Percentiles rank a stretch among this genome's conserved stretches.
phyloP scores from a whole-genome alignment of 2,888 invertebrate genomes.

The Pemphredon lugubris region DNA sequence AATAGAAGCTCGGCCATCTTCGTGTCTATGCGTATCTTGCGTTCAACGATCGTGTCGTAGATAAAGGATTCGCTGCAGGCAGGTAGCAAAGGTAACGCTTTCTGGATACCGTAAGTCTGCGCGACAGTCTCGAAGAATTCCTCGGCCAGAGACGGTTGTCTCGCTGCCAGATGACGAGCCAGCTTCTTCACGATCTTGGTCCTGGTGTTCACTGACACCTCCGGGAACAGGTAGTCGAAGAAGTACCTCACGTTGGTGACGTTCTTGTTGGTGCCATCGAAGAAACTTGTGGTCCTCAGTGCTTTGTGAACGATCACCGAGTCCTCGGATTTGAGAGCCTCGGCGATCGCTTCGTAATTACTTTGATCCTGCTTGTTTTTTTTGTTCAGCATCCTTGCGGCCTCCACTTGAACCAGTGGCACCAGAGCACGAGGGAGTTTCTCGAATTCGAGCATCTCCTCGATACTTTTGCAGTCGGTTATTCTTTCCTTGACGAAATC shows the following conservation, averaged over 20 bases:
- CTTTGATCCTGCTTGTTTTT: not conserved
- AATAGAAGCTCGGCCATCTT: constrained; percentile 51
- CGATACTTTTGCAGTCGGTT: not conserved
- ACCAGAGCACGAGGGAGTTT: constrained; percentile 61
- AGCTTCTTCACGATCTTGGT: constrained; percentile 68
- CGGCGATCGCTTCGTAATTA: constrained; percentile 56
- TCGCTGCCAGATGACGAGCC: constrained; percentile 51
- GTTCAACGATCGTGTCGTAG: constrained; percentile 44
- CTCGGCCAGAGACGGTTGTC: constrained; percentile 60
- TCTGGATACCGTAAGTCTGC: constrained; percentile 56
- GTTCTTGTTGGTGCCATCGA: constrained; percentile 60
- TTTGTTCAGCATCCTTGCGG: constrained; percentile 63
- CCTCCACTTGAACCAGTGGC: constrained; percentile 65
- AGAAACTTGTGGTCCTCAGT: constrained; percentile 71
- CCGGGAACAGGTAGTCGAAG: constrained; percentile 63
- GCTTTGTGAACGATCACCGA: constrained; percentile 67
- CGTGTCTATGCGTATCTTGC: constrained; percentile 48
- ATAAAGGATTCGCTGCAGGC: constrained; percentile 71
- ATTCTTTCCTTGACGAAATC: constrained; percentile 36
- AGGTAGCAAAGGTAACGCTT: constrained; percentile 67
- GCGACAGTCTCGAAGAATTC: constrained; percentile 66
- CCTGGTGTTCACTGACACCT: constrained; percentile 68
- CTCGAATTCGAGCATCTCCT: constrained; percentile 2
- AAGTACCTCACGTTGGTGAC: constrained; percentile 69
- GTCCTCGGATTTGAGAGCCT: constrained; percentile 74